Conservation (phyloP, 2,113 vertebrate genomes). For the Piaya cayana region DNA sequence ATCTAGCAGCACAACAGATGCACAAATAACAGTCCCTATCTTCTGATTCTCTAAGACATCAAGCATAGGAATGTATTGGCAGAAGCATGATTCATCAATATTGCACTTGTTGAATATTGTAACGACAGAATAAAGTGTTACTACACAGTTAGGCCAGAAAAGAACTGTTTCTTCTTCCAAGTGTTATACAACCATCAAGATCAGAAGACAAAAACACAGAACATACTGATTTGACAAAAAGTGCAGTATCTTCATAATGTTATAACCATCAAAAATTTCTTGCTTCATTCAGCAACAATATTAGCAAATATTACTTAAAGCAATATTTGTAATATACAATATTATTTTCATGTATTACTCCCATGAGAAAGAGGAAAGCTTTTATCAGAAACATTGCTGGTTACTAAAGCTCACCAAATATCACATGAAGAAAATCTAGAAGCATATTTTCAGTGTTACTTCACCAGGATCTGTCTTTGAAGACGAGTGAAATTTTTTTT, state of each 20-base stretch:
- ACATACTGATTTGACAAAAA: too few relatives aligned
- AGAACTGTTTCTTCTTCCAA: background rate
- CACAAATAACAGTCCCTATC: rapidly evolving
- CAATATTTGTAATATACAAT: background rate
- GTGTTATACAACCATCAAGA: background rate
- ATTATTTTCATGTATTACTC: background rate
- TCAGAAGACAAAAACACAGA: background rate
- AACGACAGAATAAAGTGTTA: background rate
- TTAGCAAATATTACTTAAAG: background rate
- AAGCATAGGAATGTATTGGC: background rate
- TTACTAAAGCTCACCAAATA: too few relatives aligned
- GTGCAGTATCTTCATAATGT: background rate
- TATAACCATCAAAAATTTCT: background rate
- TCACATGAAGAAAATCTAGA: background rate
- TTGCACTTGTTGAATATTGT: background rate
- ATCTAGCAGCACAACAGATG: background rate
- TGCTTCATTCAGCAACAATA: background rate
- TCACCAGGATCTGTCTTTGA: background rate
- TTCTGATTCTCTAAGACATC: background rate
- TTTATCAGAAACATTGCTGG: background rate
- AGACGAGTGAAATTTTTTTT: background rate
- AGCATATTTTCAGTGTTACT: background rate
- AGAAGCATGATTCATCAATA: background rate
- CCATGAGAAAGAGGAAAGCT: background rate
- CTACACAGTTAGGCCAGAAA: background rate